Base-by-base conservation (phyloP, 2,797 vertebrate species). In the Hydrophis major region DNA sequence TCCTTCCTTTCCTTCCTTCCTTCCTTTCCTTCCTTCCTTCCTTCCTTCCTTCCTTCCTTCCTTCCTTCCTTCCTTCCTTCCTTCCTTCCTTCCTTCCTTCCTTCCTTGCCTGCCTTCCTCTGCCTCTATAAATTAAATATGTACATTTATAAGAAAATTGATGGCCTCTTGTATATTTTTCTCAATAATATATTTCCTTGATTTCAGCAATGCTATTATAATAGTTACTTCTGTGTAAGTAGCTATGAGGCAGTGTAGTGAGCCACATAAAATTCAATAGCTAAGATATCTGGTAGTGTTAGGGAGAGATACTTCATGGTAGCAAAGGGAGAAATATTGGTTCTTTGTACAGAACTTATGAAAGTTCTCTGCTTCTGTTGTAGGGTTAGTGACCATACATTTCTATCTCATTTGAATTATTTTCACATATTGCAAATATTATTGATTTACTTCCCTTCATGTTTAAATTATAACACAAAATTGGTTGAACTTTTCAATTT, bases 171-270 rank as follows among this genome's bases (percentile, higher is more conserved):
- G 27, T 27, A 28, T 86, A 27, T 27, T 86, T 27, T 53, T 87
- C 28, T 87, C 53, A 87, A 27, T 55, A 18, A 87, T 87, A 4
- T 16, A 55, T 87, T 86, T 28, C 27, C 27, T 87, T 28, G 12
- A 53, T 87, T 87, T 87, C 50, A 87, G 13, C 13, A 27, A 87
- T 55, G 86, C 50, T 55, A 12, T 56, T 3, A 18, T 87, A 87
- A 87, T 50, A 50, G 50, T 50, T 1, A 50, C 6, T 50, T 6
- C n/a, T 37, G 7, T 78, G 7, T 78, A 78, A 78, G 32, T 42
- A 42, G 6, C 32, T 90, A 69, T 90, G 28, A 12, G 93, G 93
- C 93, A 96, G 95, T 96, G 93, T 94, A 78, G 91, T 95, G 95
- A 93, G 55, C 0, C 60, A 93, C 88, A 25, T 94, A 93, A 95